phyloP scores from a whole-genome alignment of 1,140 invertebrate species.

The Halictus rubicundus region DNA sequence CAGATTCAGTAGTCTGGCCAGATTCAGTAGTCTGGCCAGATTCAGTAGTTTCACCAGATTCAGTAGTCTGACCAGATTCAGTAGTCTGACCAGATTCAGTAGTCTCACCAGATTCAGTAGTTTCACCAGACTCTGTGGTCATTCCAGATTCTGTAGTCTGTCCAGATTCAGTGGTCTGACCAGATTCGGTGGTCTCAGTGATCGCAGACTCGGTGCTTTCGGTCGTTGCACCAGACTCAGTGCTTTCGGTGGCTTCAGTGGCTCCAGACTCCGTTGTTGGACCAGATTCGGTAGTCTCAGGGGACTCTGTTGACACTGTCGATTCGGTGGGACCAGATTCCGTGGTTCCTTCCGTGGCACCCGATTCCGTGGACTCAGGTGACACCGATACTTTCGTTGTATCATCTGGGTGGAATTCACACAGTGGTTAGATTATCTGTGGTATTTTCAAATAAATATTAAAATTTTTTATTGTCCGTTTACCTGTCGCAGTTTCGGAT shows the following conservation, averaged over 20 bases:
- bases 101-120: neutral
- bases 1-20: slow-evolving; percentile 48
- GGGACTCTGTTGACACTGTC: neutral
- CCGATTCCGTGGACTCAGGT: no score
- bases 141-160: slow-evolving; percentile 50
- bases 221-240: slow-evolving; percentile 57
- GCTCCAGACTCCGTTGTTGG: slow-evolving; percentile 58
- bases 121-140: neutral
- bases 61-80: slow-evolving; percentile 39
- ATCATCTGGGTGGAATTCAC: no score
- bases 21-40: no score
- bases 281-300: slow-evolving; percentile 33
- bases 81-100: slow-evolving; percentile 51
- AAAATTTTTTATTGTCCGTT: no score
- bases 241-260: slow-evolving; percentile 49
- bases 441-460: no score
- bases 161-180: slow-evolving; percentile 51
- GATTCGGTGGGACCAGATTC: slow-evolving; percentile 19
- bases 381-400: no score
- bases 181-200: slow-evolving; percentile 3
- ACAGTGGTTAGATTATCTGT: no score
- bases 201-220: slow-evolving; percentile 52
- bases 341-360: no score
- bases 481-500: no score
- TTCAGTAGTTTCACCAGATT: no score